A percentile compares a stretch with the other conserved stretches of the same genome.
Evolutionary conservation across 2,888 invertebrate genomes (phyloP).

Genomic region (Dryobotodes eremita): DNA sequence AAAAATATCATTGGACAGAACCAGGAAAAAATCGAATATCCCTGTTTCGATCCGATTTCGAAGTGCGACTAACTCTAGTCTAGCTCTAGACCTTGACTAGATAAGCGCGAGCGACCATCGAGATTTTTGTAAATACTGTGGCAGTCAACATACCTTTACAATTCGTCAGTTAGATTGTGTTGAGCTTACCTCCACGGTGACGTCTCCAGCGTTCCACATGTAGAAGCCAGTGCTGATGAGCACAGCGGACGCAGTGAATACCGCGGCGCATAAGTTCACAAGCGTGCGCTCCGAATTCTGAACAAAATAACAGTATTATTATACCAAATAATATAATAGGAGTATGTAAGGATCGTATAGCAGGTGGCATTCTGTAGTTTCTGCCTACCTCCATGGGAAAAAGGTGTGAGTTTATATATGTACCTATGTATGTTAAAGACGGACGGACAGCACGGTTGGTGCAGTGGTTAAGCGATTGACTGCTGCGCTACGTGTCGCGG

Average conservation of each 20-base stretch:
- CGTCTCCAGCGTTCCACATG: conserved; percentile 77
- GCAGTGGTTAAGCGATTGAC: no score
- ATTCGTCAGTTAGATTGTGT: not conserved
- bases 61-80: not conserved
- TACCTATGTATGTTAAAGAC: no score
- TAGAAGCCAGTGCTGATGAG: conserved; percentile 72
- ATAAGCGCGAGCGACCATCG: not conserved
- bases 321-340: not conserved
- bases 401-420: no score
- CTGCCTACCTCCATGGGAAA: no score
- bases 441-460: no score
- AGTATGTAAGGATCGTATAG: no score
- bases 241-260: conserved; percentile 59
- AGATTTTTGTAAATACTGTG: not conserved
- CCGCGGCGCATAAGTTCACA: conserved; percentile 59
- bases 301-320: not conserved
- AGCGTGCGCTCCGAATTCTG: conserved; percentile 72
- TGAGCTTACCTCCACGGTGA: conserved; percentile 73
- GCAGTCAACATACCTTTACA: not conserved
- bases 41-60: not conserved
- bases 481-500: no score
- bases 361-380: no score
- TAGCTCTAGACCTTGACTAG: not conserved
- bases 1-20: no score
- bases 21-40: not conserved